These are phyloP conservation scores for Odiellus spinosus DNA, from an alignment of 2,888 invertebrate genomes.

Conservation along the genomic window DNA sequence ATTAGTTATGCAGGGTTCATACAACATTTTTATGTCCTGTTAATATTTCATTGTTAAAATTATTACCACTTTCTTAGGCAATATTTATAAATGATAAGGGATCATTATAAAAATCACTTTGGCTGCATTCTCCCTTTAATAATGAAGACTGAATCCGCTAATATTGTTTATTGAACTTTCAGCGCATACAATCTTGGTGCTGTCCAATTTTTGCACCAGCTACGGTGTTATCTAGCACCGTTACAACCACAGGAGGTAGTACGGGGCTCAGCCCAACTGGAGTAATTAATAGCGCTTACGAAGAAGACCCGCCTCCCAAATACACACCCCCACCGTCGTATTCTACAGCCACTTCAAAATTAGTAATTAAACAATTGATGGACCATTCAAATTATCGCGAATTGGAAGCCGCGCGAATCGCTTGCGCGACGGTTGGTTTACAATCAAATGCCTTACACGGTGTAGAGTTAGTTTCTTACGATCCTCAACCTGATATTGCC, in stretches of 20 bases:
- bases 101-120: no score
- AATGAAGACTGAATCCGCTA: no score
- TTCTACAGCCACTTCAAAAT: slow-evolving; percentile 64
- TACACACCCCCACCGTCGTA: slow-evolving; percentile 87
- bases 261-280: background rate
- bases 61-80: no score
- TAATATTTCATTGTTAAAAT: no score
- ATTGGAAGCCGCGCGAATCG: no score
- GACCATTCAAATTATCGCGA: background rate
- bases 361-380: slow-evolving; percentile 9
- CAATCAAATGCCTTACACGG: background rate
- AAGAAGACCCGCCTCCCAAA: slow-evolving; percentile 65
- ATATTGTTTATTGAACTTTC: no score
- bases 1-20: no score
- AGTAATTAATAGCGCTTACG: slow-evolving; percentile 9
- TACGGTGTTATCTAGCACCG: background rate
- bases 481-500: background rate
- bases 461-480: background rate
- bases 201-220: background rate
- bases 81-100: no score
- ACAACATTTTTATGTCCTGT: no score
- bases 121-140: no score
- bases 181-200: background rate
- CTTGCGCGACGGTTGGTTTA: background rate
- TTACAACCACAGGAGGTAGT: background rate